Base-by-base conservation (phyloP, 2,888 invertebrate genomes). In the Melitaea athalia region DNA sequence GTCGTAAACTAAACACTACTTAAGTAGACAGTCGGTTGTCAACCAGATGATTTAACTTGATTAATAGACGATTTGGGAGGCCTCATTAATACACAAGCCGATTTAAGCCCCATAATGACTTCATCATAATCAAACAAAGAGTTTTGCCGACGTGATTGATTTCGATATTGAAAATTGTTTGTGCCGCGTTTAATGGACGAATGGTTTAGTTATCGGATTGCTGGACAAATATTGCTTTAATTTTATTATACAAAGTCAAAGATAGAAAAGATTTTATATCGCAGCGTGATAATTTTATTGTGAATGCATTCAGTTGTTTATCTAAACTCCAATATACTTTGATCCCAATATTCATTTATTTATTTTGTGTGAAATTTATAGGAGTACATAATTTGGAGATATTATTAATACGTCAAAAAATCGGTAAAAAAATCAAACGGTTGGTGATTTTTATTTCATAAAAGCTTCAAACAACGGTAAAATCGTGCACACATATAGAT, bases 1-100 rank as follows among this genome's bases (percentile, higher is more conserved):
- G 81, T 79, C 84, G 81, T 85, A 86, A 87, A 88, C 91, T 87
- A 91, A 91, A 89, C 86, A 89, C 88, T 89, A 88, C 87, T 91
- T 90, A 89, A 86, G 84, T 85, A 86, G 91, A 91, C 92, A 91
- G 88, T 86, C 83, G 78, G 82, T 87, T 91, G 92, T 91, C 92
- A 89, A 86, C 85, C 86, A 89, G 89, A 89, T 87, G 89, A 89
- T 91, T 89, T 83, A 87, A 87, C 87, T 86, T 92, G 92, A 92
- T 91, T 91, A 91, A 92, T 92, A 84, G 91, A 81, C 86, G 86
- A 89, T 89, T 89, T 85, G 84, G 85, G 83, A 85, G 77, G 79
- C 76, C 81, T 87, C 87, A 91, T 89, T 91, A 90, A 87, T 89
- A 88, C 84, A 84, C 80, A 84, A 83, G 71, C 71, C 72, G 74